Evolutionary conservation across 64 coral and sea anemone species (phyloP), one percentile per base, ranked within the genome.

Genomic region (Stylophora pistillata): DNA sequence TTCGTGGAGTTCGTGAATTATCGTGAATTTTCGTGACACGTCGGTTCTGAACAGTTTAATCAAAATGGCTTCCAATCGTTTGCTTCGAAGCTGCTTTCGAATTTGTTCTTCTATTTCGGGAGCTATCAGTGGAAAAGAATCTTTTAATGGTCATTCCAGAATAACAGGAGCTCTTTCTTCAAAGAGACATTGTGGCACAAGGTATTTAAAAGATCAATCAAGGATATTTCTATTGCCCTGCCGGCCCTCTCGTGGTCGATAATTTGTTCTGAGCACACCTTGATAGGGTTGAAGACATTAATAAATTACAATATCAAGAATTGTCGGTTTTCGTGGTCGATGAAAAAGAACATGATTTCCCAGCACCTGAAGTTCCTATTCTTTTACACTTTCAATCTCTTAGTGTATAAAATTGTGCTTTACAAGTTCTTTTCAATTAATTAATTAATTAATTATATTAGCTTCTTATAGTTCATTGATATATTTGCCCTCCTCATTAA

Each of bases 61-160:
- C 52, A 81, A 54, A 26, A 89, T 89, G 88, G 78, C 71, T 85
- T 85, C 54, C 5, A 16, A 75, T 85, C 31, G 56, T 66, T 31
- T 91, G 28, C 27, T 85, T 26, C 77, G 55, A 32, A n/a, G 56
- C 29, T 79, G 55, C 29, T 30, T 18, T 18, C 77, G 77, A 59
- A 5, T 79, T 60, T 60, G 26, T 31, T 79, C 77, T 59, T 60
- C 56, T 5, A 16, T 79, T 59, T 58, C 26, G 7, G 16, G 30
- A 14, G 56, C n/a, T 56, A 15, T 15, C 1, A 58, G 60, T 30
- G 55, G 56, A 30, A 79, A 15, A 17, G 56, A 60, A 10, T 29
- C 28, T 54, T 91, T 80, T 10, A 53, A 58, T 55, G 21, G 53
- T 72, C 41, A 31, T 53, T 63, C 23, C 53, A 91, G 78, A 66